Percentiles rank a stretch among this genome's conserved stretches.
phyloP scores from a whole-genome alignment of 2,797 vertebrate genomes.

The Setipinna tenuifilis region DNA sequence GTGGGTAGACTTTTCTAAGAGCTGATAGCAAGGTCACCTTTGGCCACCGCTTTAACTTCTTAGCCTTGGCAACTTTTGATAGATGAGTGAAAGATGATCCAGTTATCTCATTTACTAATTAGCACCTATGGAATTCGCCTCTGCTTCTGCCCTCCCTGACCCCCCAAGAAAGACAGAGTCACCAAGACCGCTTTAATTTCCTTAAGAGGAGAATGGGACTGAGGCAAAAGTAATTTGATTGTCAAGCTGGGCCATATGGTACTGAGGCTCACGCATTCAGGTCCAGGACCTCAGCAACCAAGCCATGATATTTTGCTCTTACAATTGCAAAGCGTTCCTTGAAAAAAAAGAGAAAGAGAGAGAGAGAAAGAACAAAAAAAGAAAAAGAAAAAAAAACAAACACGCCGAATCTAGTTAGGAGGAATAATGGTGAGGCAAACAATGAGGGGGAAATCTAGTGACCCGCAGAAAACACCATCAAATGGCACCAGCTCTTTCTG shows the following conservation, averaged over 20 bases:
- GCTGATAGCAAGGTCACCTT: neutral
- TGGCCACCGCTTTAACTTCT: slow-evolving; percentile 46
- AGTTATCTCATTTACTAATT: slow-evolving; percentile 68
- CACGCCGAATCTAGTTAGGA: slow-evolving; percentile 63
- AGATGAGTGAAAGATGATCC: slow-evolving; percentile 64
- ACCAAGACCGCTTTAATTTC: slow-evolving; percentile 55
- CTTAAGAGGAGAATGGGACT: slow-evolving; percentile 46
- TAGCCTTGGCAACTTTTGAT: slow-evolving; percentile 50
- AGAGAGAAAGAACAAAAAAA: neutral
- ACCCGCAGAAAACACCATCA: slow-evolving; percentile 59
- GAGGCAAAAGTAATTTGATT: slow-evolving; percentile 66
- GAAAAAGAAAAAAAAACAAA: slow-evolving; percentile 57
- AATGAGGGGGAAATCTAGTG: slow-evolving; percentile 56
- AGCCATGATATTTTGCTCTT: slow-evolving; percentile 46
- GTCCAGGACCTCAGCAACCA: slow-evolving; percentile 45
- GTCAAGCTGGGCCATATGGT: slow-evolving; percentile 59
- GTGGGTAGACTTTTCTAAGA: slow-evolving; percentile 1
- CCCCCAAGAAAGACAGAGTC: slow-evolving; percentile 41
- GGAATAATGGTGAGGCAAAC: slow-evolving; percentile 56
- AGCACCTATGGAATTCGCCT: slow-evolving; percentile 56
- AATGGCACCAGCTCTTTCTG: slow-evolving; percentile 49
- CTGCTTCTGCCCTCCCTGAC: slow-evolving; percentile 39
- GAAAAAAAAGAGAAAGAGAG: neutral
- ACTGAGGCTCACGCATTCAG: slow-evolving; percentile 49
- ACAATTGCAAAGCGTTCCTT: slow-evolving; percentile 54